These are phyloP conservation scores for Semotilus atromaculatus DNA, from an alignment of 2,797 vertebrate species.

Conservation along the genomic window DNA sequence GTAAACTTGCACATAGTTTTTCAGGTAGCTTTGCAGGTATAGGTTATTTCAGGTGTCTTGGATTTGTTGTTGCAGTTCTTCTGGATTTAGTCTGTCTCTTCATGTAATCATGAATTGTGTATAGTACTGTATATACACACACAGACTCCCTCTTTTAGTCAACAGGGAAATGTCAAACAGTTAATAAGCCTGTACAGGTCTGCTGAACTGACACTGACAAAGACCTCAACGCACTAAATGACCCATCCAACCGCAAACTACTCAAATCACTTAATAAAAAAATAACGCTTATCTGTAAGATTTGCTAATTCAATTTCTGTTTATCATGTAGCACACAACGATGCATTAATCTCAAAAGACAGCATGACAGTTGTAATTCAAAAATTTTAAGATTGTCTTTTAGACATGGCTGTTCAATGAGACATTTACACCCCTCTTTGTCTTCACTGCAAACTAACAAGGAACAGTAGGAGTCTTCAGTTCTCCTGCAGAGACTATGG, in stretches of 20 bases:
- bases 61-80: no score
- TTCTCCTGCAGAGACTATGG: slow-evolving; percentile 19
- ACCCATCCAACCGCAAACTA: background rate
- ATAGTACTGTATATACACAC: background rate
- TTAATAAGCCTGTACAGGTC: background rate
- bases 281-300: background rate
- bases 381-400: background rate
- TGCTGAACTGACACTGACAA: background rate
- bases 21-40: no score
- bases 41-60: no score
- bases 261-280: background rate
- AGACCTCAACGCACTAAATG: background rate
- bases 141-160: background rate
- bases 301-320: background rate
- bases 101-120: no score
- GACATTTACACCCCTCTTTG: slow-evolving; percentile 30
- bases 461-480: slow-evolving; percentile 23
- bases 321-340: background rate
- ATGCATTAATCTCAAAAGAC: background rate
- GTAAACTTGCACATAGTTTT: no score
- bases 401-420: slow-evolving; percentile 15
- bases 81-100: no score
- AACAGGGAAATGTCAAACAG: background rate
- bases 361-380: background rate
- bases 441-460: slow-evolving; percentile 28